These are phyloP conservation scores for Ariopsis seemanni DNA, from an alignment of 2,113 vertebrate genomes.

Conservation along the genomic window DNA sequence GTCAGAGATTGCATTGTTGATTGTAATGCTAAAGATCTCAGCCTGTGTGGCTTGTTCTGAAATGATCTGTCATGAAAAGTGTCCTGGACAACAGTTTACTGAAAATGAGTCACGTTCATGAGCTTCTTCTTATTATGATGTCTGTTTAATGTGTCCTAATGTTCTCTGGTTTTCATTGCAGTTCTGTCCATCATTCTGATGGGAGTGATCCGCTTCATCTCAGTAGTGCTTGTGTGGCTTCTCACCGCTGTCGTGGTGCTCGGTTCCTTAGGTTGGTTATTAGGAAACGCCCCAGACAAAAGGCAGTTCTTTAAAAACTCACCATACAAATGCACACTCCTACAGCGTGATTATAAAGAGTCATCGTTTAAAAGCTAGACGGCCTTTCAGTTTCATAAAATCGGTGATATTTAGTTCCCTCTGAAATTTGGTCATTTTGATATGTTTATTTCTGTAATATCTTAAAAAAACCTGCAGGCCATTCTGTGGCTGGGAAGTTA, in stretches of 20 bases:
- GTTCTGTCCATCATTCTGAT: slow-evolving; percentile 95
- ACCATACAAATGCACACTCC: not conserved
- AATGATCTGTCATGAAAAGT: not conserved
- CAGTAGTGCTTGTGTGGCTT: slow-evolving; percentile 92
- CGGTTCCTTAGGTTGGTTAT: slow-evolving; percentile 84
- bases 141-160: not conserved
- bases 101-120: not conserved
- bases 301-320: not conserved
- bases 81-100: not conserved
- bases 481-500: too few relatives aligned
- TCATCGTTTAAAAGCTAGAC: too few relatives aligned
- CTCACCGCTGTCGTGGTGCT: slow-evolving; percentile 87
- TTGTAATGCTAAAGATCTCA: not conserved
- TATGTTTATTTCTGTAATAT: too few relatives aligned
- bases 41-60: not conserved
- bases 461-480: too few relatives aligned
- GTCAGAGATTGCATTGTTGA: not conserved
- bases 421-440: too few relatives aligned
- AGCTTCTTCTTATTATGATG: not conserved
- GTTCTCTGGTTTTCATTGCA: slow-evolving; percentile 56
- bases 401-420: too few relatives aligned
- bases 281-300: too few relatives aligned
- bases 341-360: not conserved
- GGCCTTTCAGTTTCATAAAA: too few relatives aligned
- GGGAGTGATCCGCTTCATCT: slow-evolving; percentile 95